Conservation (phyloP, 2,113 vertebrate species). For the Oncorhynchus keta region DNA sequence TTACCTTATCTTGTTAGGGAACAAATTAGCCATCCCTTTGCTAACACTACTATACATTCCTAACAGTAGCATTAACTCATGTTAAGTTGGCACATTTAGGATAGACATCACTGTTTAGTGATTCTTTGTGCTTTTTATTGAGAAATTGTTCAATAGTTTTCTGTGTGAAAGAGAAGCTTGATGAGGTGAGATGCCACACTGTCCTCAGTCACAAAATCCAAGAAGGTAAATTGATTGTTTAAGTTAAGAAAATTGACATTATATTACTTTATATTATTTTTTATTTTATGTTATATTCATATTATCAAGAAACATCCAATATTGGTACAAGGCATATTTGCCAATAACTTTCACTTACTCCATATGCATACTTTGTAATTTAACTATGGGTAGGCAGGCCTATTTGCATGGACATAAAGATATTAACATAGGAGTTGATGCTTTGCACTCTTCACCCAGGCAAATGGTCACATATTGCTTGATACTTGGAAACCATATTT, state of each 20-base stretch:
- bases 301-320: neutral
- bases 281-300: neutral
- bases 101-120: neutral
- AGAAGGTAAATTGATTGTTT: neutral
- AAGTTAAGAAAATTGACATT: neutral
- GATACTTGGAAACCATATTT: conserved; percentile 22
- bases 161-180: conserved; percentile 45
- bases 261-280: neutral
- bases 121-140: neutral
- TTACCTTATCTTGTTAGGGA: no score
- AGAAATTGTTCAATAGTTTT: conserved; percentile 43
- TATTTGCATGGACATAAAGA: neutral
- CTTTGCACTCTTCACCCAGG: neutral
- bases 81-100: no score
- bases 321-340: neutral
- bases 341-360: neutral
- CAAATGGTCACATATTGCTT: neutral
- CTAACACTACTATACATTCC: no score
- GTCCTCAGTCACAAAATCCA: conserved; percentile 41
- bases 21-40: no score
- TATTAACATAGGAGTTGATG: neutral
- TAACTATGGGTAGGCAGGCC: neutral
- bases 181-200: conserved; percentile 58
- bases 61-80: no score
- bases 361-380: neutral